Conservation (phyloP, 1,140 invertebrate species). For the Prorops nasuta region DNA sequence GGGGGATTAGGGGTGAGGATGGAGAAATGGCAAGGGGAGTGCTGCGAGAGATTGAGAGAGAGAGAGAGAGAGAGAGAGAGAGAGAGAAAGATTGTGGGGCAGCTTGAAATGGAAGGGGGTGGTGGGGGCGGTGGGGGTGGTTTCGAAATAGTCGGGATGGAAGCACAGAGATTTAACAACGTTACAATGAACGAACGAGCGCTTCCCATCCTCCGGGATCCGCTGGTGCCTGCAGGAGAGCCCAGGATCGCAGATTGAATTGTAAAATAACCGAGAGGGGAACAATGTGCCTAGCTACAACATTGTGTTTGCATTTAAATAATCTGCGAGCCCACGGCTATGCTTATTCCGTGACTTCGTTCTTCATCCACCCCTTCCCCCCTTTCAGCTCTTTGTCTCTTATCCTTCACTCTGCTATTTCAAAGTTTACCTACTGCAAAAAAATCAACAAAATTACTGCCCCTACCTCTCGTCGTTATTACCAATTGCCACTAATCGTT, state of each 20-base stretch:
- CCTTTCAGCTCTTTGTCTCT: background rate
- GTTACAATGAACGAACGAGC: constrained; percentile 49
- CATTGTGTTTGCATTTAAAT: constrained; percentile 55
- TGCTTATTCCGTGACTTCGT: constrained; percentile 25
- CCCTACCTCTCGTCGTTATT: too few species aligned
- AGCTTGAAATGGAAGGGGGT: background rate
- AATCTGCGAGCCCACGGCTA: constrained; percentile 45
- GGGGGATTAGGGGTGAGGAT: background rate
- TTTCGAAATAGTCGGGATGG: constrained; percentile 34
- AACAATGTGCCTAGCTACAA: constrained; percentile 49
- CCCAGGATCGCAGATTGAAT: constrained; percentile 47
- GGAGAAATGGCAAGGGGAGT: constrained; percentile 4
- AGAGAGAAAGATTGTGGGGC: too few species aligned
- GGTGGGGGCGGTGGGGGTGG: background rate
- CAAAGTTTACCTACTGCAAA: too few species aligned
- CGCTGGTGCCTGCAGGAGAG: background rate
- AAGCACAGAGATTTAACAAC: constrained; percentile 50
- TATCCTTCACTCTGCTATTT: too few species aligned
- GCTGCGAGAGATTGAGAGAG: constrained; percentile 4
- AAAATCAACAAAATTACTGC: too few species aligned
- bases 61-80: constrained; percentile 15
- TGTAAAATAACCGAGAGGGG: constrained; percentile 52
- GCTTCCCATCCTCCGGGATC: constrained; percentile 17
- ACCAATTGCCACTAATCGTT: too few species aligned
- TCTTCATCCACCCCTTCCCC: too few species aligned